Base-by-base conservation (phyloP, 2,113 vertebrate genomes). In the Arenaria interpres region DNA sequence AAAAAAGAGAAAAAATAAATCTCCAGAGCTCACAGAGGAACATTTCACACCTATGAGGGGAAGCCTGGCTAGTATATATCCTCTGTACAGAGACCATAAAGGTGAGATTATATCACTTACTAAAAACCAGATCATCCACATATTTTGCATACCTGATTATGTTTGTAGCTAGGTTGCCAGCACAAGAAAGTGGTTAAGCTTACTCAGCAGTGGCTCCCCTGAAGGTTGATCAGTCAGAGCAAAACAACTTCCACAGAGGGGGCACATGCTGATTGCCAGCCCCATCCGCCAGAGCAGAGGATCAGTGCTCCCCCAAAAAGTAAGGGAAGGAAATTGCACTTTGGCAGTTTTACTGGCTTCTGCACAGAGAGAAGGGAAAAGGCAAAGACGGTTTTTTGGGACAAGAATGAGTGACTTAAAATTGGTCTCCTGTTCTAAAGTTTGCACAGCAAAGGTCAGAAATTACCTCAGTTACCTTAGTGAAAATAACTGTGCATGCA, bases 311-410 rank as follows among this genome's bases (percentile, higher is more conserved):
- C 18, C 35, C 7, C 3, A 1, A 64, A 37, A 75, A 66, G 23
- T 0, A 63, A 12, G 9, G 10, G 23, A 77, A 1, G 7, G 2
- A 27, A 93, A 46, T 1, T 71, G 16, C 5, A 19, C 1, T 1
- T 9, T 7, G 9, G 7, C 5, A 60, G 24, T 0, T 0, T n/a
- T 66, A 74, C 16, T 20, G 23, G 32, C 14, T 43, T 5, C 67
- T 50, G 25, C 16, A 45, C 8, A 22, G 8, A 30, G 13, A 68
- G 8, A 79, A 68, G 4, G 20, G 16, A 73, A 74, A 80, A 72
- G 10, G 14, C 17, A 39, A 78, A 77, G 19, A 63, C 35, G 3
- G 2, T 5, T 71, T 71, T 95, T 8, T 17, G 12, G 18, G 11
- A 45, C 18, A 63, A 67, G 45, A 78, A 25, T 2, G 10, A 17